Evolutionary conservation across 2,113 vertebrate species (phyloP).

Genomic region (Salvelinus namaycush): DNA sequence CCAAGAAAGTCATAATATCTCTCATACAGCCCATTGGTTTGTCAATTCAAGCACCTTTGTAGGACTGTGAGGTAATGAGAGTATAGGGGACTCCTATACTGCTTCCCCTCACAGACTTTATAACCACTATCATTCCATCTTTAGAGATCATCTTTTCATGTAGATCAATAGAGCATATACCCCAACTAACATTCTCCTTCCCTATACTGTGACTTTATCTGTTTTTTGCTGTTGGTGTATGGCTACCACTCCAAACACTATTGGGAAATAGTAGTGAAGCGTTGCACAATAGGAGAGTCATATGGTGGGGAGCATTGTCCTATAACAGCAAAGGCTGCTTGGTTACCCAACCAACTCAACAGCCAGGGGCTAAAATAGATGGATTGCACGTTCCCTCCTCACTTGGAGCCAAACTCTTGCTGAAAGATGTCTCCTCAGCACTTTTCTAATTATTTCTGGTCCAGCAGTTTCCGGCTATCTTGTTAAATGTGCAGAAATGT

Average conservation of each 20-base stretch:
- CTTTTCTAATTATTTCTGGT: constrained; percentile 58
- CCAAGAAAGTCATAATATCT: too few species aligned
- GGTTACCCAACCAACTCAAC: constrained; percentile 74
- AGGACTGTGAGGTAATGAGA: too few species aligned
- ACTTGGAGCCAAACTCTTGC: constrained; percentile 61
- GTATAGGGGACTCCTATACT: too few species aligned
- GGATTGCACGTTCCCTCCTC: constrained; percentile 50
- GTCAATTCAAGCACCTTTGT: too few species aligned
- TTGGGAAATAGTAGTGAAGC: constrained; percentile 57
- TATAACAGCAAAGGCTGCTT: constrained; percentile 61
- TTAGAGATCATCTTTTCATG: too few species aligned
- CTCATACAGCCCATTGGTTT: too few species aligned
- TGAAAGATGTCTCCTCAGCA: constrained; percentile 71
- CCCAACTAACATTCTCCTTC: not conserved
- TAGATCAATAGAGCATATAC: not conserved
- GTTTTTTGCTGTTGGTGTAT: not conserved
- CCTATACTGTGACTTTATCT: not conserved
- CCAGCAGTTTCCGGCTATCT: constrained; percentile 66
- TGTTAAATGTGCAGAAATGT: constrained; percentile 69
- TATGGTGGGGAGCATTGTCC: constrained; percentile 48
- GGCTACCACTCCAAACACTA: constrained; percentile 9
- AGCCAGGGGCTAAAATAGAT: constrained; percentile 70
- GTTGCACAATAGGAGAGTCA: constrained; percentile 66
- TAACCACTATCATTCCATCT: too few species aligned
- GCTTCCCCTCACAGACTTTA: too few species aligned